A percentile compares a stretch with the other conserved stretches of the same genome.
Evolutionary conservation across 2,113 vertebrate genomes (phyloP).

Genomic region (Rhea americana): DNA sequence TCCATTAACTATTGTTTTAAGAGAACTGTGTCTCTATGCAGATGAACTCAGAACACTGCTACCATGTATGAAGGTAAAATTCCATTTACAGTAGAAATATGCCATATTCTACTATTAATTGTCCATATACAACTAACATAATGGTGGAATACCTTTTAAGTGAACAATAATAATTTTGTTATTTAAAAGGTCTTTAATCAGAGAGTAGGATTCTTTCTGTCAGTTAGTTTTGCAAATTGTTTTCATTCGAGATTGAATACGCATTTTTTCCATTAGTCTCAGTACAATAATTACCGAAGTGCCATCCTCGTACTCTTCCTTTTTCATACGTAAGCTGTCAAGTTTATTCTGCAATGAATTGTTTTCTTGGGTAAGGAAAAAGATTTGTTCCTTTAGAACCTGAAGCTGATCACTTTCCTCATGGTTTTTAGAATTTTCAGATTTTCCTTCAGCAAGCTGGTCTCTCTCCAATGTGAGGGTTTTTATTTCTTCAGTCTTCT

Average conservation of each 20-base stretch:
- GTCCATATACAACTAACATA: background rate
- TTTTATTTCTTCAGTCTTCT: slow-evolving; percentile 37
- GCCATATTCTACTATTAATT: background rate
- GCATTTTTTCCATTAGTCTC: background rate
- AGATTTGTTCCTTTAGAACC: background rate
- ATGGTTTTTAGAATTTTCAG: background rate
- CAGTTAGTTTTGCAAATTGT: background rate
- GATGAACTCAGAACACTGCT: background rate
- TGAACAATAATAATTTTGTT: background rate
- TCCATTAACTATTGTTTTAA: background rate
- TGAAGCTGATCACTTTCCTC: background rate
- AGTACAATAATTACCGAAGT: background rate
- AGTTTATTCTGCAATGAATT: background rate
- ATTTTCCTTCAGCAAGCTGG: background rate
- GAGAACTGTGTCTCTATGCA: background rate
- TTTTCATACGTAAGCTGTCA: background rate
- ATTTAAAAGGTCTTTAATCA: background rate
- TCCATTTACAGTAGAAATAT: background rate
- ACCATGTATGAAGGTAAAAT: background rate
- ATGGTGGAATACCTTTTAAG: background rate
- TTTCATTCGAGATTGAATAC: background rate
- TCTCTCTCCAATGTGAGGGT: background rate
- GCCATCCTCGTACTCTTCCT: background rate
- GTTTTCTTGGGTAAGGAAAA: slow-evolving; percentile 35
- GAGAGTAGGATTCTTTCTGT: background rate